These are phyloP conservation scores for Dunckerocampus dactyliophorus DNA, from an alignment of 2,113 vertebrate genomes.

Conservation along the genomic window DNA sequence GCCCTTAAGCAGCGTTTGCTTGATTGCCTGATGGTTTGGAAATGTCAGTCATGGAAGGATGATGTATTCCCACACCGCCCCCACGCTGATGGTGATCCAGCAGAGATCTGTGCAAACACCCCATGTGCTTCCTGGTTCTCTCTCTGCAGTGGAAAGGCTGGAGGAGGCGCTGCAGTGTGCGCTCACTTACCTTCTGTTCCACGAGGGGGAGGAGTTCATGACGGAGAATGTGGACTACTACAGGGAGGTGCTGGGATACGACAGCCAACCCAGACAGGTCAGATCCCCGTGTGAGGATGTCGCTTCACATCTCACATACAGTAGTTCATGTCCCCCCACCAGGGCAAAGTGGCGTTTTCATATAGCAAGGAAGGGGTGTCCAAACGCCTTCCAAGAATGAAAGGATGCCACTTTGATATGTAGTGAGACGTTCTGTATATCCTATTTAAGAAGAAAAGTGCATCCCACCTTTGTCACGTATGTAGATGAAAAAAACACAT, in stretches of 20 bases:
- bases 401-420: too few relatives aligned
- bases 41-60: constrained; percentile 33
- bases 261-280: constrained; percentile 64
- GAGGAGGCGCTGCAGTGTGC: constrained; percentile 82
- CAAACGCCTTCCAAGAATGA: too few relatives aligned
- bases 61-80: constrained; percentile 6
- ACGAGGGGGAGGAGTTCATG: constrained; percentile 83
- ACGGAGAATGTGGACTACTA: constrained; percentile 83
- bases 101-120: constrained; percentile 3
- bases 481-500: too few relatives aligned
- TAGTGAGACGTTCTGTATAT: too few relatives aligned
- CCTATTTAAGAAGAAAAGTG: too few relatives aligned
- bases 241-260: constrained; percentile 72
- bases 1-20: constrained; percentile 28
- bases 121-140: constrained; percentile 4
- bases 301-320: too few relatives aligned
- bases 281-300: background rate
- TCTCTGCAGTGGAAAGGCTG: constrained; percentile 72
- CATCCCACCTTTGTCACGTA: too few relatives aligned
- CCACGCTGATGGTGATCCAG: constrained; percentile 2
- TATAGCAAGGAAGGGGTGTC: too few relatives aligned
- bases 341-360: too few relatives aligned
- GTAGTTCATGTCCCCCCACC: too few relatives aligned
- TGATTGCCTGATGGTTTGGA: constrained; percentile 38
- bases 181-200: constrained; percentile 86